These are phyloP conservation scores for Amazona ochrocephala DNA, from an alignment of 2,797 vertebrate species.

Conservation along the genomic window DNA sequence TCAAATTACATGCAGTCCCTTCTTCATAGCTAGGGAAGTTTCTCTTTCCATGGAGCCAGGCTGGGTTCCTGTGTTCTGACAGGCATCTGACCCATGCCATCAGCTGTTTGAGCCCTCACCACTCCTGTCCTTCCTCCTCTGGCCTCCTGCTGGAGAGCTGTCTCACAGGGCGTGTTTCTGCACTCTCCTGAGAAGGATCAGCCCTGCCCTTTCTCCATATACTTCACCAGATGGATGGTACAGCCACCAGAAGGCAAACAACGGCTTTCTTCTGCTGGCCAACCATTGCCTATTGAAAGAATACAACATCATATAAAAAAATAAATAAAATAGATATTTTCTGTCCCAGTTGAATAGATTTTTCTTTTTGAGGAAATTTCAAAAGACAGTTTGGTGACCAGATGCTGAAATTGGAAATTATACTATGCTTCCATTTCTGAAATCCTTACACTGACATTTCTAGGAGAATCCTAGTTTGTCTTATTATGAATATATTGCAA, in stretches of 20 bases:
- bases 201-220: accelerated
- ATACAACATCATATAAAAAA: not conserved
- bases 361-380: not conserved
- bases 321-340: not conserved
- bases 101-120: not conserved
- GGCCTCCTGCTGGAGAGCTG: not conserved
- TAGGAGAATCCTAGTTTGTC: not conserved
- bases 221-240: accelerated
- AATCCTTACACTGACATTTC: not conserved
- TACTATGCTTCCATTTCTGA: not conserved
- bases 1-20: not conserved
- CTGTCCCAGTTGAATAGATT: not conserved
- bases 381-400: not conserved
- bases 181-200: not conserved
- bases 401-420: not conserved
- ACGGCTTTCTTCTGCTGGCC: not conserved
- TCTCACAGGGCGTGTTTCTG: not conserved
- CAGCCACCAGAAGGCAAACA: not conserved
- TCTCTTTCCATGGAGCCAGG: not conserved
- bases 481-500: not conserved
- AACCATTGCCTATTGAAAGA: not conserved
- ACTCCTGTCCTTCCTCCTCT: not conserved
- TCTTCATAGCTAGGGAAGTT: not conserved
- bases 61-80: not conserved
- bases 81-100: accelerated